Percentiles rank a stretch among this genome's conserved stretches.
Evolutionary conservation across 2,797 vertebrate species (phyloP).

Genomic region (Pseudotriccus pelzelni): DNA sequence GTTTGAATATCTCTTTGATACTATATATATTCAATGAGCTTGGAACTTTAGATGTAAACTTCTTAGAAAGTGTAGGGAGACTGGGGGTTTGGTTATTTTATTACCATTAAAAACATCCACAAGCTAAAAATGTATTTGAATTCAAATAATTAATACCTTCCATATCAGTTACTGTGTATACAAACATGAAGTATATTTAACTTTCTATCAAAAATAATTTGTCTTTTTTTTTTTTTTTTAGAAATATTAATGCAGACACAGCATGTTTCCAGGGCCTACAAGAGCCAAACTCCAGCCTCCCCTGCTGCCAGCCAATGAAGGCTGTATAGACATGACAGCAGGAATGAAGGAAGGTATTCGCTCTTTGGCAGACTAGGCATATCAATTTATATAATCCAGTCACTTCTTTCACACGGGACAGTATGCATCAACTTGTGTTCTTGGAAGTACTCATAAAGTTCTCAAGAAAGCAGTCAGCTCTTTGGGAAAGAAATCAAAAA

Average conservation of each 20-base stretch:
- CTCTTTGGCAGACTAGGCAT: slow-evolving; percentile 22
- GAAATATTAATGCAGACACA: background rate
- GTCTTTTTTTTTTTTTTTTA: background rate
- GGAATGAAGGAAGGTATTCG: slow-evolving; percentile 5
- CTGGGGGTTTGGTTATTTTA: background rate
- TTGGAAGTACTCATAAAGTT: slow-evolving; percentile 44
- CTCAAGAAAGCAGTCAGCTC: slow-evolving; percentile 20
- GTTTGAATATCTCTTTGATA: background rate
- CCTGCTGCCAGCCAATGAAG: background rate
- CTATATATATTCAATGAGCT: rapidly evolving
- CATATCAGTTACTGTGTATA: background rate
- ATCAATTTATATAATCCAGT: slow-evolving; percentile 34
- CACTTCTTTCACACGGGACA: slow-evolving; percentile 55
- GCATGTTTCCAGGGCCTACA: background rate
- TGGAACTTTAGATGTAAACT: background rate
- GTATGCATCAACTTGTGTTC: slow-evolving; percentile 40
- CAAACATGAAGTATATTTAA: slow-evolving; percentile 10
- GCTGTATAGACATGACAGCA: slow-evolving; percentile 10
- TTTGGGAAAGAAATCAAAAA: slow-evolving; percentile 2
- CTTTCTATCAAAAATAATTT: background rate
- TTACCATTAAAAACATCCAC: background rate
- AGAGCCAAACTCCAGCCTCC: slow-evolving; percentile 18
- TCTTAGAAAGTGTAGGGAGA: background rate
- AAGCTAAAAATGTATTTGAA: background rate
- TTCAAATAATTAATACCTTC: background rate